Base-by-base conservation (phyloP, 2,888 invertebrate species). In the Osmoderma eremita region DNA sequence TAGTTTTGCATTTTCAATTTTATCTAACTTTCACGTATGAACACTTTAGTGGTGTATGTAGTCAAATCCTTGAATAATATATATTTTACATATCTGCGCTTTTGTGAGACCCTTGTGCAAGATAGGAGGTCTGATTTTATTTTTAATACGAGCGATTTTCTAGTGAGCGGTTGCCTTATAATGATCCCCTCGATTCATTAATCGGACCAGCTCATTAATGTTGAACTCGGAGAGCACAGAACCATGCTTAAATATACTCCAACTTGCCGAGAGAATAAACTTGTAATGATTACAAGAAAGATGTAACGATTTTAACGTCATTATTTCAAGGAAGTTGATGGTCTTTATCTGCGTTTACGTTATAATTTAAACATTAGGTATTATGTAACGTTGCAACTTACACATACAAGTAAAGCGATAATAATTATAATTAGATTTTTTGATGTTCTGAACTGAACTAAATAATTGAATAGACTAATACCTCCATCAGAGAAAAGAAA, bases 121-220 rank as follows among this genome's bases (percentile, higher is more conserved):
- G 5, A 24, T 24, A n/a, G n/a, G n/a, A n/a, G 17, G 10, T 18
- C 15, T 13, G 45, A 13, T 39, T 63, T 39, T 50, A 63, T 24
- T 63, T 50, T 63, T 50, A 63, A 63, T 50, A 48, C 15, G 22
- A 22, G 30, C 5, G 13, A 8, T 73, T 72, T 75, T 72, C 75
- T 77, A 75, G 67, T 41, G 76, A 74, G 76, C 73, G 75, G 74
- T 76, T 75, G 74, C 75, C 77, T 78, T 78, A 78, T 78, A 79
- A 80, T 79, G 78, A 79, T 78, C 78, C 48, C 75, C n/a, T n/a
- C 58, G 78, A 79, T 80, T 80, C 78, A 79, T 80, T 79, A 79
- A 79, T 77, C 75, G 72, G 76, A 75, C 74, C 75, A 75, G 78
- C 78, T 79, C 78, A 79, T 80, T 80, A 80, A 79, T 78, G 77